Evolutionary conservation across 30 jellyfish, hydroid and myxozoan genomes (phyloP).

Genomic region (Sanderia malayensis): DNA sequence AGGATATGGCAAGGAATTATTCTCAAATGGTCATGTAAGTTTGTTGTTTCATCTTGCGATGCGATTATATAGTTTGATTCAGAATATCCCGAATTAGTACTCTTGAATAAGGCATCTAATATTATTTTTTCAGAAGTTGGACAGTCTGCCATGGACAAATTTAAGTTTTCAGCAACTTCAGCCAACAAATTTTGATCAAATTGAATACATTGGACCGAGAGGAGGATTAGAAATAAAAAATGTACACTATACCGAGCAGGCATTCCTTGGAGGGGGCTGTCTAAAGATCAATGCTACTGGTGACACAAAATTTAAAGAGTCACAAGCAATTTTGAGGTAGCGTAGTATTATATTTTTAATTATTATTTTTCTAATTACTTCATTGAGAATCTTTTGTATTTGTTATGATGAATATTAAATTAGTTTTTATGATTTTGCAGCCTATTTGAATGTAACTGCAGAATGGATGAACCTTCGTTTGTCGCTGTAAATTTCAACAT

Average conservation of each 20-base stretch:
- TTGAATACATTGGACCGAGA: conserved; percentile 64
- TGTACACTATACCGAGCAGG: conserved; percentile 57
- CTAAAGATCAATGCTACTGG: conserved; percentile 39
- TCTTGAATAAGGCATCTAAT: no score
- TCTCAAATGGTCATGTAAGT: conserved; percentile 61
- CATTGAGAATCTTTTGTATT: background rate
- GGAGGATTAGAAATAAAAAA: conserved; percentile 35
- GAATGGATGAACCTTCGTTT: conserved; percentile 21
- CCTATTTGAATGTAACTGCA: conserved; percentile 58
- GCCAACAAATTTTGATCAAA: conserved; percentile 61
- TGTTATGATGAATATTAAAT: background rate
- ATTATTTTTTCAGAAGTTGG: conserved; percentile 15
- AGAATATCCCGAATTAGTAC: no score
- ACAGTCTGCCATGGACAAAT: conserved; percentile 75
- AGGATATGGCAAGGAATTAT: conserved; percentile 72
- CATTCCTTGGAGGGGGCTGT: conserved; percentile 89
- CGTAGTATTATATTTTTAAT: background rate
- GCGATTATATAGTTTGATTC: background rate
- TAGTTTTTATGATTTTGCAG: conserved; percentile 23
- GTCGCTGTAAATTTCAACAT: conserved; percentile 62
- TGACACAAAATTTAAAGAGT: conserved; percentile 15
- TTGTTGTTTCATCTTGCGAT: background rate
- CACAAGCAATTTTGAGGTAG: conserved; percentile 61
- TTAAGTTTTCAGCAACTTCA: conserved; percentile 77
- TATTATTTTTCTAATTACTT: background rate